Conservation (phyloP, 30 jellyfish, hydroid and myxozoan genomes). For the Aurelia sp. region DNA sequence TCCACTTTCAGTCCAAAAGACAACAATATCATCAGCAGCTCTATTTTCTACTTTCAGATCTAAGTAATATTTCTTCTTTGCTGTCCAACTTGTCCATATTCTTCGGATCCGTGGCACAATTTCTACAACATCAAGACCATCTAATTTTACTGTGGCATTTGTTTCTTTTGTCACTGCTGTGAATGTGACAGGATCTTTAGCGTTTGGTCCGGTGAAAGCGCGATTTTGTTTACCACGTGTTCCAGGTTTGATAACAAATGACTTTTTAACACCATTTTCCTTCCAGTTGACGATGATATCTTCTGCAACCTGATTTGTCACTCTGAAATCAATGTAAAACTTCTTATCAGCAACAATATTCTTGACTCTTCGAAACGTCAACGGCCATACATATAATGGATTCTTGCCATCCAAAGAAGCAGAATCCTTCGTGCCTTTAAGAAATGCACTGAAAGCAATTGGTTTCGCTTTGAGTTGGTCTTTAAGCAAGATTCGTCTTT, state of each 20-base stretch:
- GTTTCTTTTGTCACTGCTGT: slow-evolving; percentile 15
- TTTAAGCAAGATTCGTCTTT: slow-evolving; percentile 8
- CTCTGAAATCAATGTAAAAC: slow-evolving; percentile 3
- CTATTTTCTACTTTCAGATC: slow-evolving; percentile 15
- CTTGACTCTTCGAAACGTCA: neutral
- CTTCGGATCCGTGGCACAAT: slow-evolving; percentile 24
- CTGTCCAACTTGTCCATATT: slow-evolving; percentile 1
- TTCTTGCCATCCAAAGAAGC: slow-evolving; percentile 16
- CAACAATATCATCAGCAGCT: slow-evolving; percentile 29
- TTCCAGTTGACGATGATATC: slow-evolving; percentile 25
- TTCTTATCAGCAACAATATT: slow-evolving; percentile 30
- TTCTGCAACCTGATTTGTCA: slow-evolving; percentile 48
- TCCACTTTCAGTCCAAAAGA: slow-evolving; percentile 35
- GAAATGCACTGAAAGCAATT: slow-evolving; percentile 13
- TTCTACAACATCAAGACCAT: slow-evolving; percentile 21
- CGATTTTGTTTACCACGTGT: neutral
- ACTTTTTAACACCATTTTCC: neutral
- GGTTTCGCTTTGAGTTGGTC: slow-evolving; percentile 33
- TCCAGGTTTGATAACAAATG: slow-evolving; percentile 3
- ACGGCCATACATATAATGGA: slow-evolving; percentile 6
- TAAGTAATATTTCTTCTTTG: slow-evolving; percentile 13
- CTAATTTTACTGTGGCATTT: slow-evolving; percentile 29
- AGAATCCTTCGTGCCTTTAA: slow-evolving; percentile 33
- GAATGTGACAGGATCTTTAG: slow-evolving; percentile 31
- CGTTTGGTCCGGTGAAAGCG: slow-evolving; percentile 41